These are phyloP conservation scores for Euwallacea similis DNA, from an alignment of 1,140 invertebrate species.

Conservation along the genomic window DNA sequence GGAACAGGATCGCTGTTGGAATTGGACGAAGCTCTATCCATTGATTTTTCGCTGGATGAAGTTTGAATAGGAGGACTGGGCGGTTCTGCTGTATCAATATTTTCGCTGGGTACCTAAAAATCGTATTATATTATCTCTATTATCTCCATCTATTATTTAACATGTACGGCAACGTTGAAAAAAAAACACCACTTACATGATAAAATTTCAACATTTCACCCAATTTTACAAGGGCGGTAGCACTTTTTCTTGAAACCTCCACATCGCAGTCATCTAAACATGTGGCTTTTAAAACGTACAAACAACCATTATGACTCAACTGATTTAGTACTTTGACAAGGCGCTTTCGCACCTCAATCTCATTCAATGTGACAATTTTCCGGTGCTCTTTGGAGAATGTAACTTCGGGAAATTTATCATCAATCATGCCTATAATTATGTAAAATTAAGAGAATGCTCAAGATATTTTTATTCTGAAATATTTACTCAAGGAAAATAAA, in stretches of 20 bases:
- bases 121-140: neutral
- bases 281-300: slow-evolving; percentile 66
- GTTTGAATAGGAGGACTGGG: neutral
- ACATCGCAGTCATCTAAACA: slow-evolving; percentile 71
- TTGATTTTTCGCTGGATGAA: too few relatives aligned
- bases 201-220: slow-evolving; percentile 62
- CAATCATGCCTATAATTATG: slow-evolving; percentile 63
- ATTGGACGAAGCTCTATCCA: neutral
- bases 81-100: slow-evolving; percentile 23
- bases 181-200: slow-evolving; percentile 51
- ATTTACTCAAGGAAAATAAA: neutral
- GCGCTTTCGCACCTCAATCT: slow-evolving; percentile 66
- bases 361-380: slow-evolving; percentile 73
- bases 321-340: slow-evolving; percentile 64
- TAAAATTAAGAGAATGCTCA: neutral
- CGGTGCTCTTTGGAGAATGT: slow-evolving; percentile 76
- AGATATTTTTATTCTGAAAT: too few relatives aligned
- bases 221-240: slow-evolving; percentile 61
- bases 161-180: neutral
- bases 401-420: slow-evolving; percentile 72
- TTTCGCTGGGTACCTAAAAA: slow-evolving; percentile 2
- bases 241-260: slow-evolving; percentile 66
- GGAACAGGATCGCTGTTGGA: neutral
- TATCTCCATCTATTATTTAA: neutral
- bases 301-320: slow-evolving; percentile 65